Percentiles rank a stretch among this genome's conserved stretches.
phyloP scores from a whole-genome alignment of 2,113 vertebrate genomes.

The Onychostruthus taczanowskii region DNA sequence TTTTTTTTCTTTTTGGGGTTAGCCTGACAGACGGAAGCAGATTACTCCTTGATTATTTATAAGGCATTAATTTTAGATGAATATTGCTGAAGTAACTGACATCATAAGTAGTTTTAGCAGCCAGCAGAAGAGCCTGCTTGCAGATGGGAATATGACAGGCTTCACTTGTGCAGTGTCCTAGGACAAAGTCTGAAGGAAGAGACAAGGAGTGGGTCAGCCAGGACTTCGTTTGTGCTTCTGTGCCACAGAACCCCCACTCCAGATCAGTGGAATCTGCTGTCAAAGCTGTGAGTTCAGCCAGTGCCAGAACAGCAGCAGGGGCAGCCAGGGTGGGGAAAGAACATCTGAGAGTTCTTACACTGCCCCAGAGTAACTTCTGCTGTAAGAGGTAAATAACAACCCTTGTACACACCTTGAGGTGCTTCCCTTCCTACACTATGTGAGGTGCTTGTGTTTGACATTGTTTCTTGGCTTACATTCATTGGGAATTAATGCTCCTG shows the following conservation, averaged over 20 bases:
- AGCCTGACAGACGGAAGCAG: slow-evolving; percentile 65
- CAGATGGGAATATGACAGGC: slow-evolving; percentile 25
- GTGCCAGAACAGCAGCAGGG: background rate
- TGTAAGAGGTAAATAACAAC: background rate
- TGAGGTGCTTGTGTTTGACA: slow-evolving; percentile 39
- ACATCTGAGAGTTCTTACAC: background rate
- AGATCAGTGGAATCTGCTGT: background rate
- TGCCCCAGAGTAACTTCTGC: background rate
- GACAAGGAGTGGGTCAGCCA: background rate
- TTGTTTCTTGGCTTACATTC: background rate
- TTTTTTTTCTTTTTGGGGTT: slow-evolving; percentile 53
- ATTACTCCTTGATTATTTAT: slow-evolving; percentile 71
- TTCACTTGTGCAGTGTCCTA: background rate
- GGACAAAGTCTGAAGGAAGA: background rate
- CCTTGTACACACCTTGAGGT: background rate
- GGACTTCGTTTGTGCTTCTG: background rate
- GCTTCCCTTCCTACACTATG: background rate
- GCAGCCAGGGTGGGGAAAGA: background rate
- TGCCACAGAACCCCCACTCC: fast-evolving
- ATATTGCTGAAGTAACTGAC: slow-evolving; percentile 62
- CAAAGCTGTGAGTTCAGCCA: background rate
- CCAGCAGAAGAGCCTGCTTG: slow-evolving; percentile 40
- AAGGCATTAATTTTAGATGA: slow-evolving; percentile 73
- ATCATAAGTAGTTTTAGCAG: slow-evolving; percentile 57
- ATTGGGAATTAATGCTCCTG: slow-evolving; percentile 44